These are phyloP conservation scores for Diacarnus erythraeanus DNA, from an alignment of 37 sponge, comb jelly and placozoan genomes.

Conservation along the genomic window DNA sequence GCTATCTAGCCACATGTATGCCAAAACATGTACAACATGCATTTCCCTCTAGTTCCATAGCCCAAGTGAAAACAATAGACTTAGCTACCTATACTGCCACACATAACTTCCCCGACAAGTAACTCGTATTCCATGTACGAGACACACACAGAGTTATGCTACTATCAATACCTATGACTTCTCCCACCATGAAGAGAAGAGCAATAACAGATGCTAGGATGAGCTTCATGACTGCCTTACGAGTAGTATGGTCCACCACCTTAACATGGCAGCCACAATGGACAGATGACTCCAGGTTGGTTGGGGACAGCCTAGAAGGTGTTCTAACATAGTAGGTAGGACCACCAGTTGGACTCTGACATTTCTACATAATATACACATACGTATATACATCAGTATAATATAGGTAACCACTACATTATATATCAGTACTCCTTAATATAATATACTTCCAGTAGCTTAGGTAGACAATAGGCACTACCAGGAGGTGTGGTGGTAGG, in stretches of 20 bases:
- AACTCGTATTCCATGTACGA: not conserved
- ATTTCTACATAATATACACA: not conserved
- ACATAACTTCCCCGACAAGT: too few relatives aligned
- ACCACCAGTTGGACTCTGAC: conserved; percentile 22
- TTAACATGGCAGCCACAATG: conserved; percentile 60
- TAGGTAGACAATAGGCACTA: too few relatives aligned
- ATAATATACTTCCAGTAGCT: too few relatives aligned
- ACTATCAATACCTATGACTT: conserved; percentile 90
- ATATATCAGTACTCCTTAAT: too few relatives aligned
- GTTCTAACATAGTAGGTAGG: not conserved
- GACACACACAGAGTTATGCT: too few relatives aligned
- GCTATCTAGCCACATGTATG: too few relatives aligned
- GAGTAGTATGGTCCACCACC: conserved; percentile 14
- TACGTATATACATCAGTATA: too few relatives aligned
- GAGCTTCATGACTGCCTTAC: conserved; percentile 81
- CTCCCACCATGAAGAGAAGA: conserved; percentile 92
- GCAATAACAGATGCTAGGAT: conserved; percentile 74
- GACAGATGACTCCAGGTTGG: not conserved
- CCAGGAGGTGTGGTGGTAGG: too few relatives aligned
- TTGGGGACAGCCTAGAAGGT: not conserved
- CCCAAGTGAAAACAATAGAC: not conserved
- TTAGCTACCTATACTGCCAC: too few relatives aligned
- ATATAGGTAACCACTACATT: too few relatives aligned
- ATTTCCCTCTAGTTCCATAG: too few relatives aligned
- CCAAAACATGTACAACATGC: too few relatives aligned